Evolutionary conservation across 2,113 vertebrate genomes (phyloP).

Genomic region (Ceuthmochares aereus): DNA sequence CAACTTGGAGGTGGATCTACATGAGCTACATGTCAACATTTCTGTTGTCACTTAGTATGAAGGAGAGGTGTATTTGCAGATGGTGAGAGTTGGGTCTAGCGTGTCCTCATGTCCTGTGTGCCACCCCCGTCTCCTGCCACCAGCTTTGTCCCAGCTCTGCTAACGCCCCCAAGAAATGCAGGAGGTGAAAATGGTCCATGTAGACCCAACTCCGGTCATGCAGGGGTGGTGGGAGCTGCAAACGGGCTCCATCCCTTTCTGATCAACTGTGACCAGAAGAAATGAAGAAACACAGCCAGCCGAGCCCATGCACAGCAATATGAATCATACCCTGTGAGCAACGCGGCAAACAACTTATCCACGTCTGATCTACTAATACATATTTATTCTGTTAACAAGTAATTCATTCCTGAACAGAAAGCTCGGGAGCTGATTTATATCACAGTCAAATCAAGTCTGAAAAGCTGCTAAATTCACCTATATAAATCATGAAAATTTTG

Average conservation of each 20-base stretch:
- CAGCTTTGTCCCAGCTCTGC: background rate
- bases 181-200: fast-evolving
- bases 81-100: background rate
- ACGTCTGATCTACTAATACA: background rate
- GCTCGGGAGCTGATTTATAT: background rate
- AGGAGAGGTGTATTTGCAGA: background rate
- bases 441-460: background rate
- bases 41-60: too few species aligned
- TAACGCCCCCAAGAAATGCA: background rate
- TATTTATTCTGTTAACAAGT: conserved; percentile 39
- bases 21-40: fast-evolving
- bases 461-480: background rate
- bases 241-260: background rate
- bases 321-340: background rate
- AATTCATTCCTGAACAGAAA: background rate
- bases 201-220: background rate
- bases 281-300: background rate
- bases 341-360: background rate
- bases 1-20: background rate
- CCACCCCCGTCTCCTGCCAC: background rate
- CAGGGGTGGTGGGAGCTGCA: background rate
- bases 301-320: fast-evolving
- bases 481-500: background rate
- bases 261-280: fast-evolving
- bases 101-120: fast-evolving